Base-by-base conservation (phyloP, 2,888 invertebrate species). In the Amphiduros pacificus region DNA sequence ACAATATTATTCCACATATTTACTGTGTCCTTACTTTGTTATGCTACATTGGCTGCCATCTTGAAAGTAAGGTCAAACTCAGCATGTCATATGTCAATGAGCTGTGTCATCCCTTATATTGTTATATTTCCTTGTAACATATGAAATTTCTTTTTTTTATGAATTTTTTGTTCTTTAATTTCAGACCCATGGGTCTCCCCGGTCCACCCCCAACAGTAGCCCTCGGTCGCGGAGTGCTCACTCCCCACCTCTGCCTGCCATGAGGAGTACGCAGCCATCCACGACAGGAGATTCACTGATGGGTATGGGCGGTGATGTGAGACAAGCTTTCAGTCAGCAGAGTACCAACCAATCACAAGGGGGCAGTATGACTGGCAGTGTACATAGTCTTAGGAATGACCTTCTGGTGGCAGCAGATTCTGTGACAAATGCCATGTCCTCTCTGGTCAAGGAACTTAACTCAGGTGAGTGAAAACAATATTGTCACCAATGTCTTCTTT, bases 381-480 rank as follows among this genome's bases (percentile, higher is more conserved):
- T 74, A 5, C 69, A 74, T 44, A 74, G 74, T 64, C 67, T 82
- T 49, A 70, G 80, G n/a, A 80, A 92, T 78, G 94, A 95, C 84
- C 87, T 98, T 60, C 87, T 97, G 71, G 91, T 92, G 77, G 96
- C 97, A 52, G 97, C 97, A 50, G 97, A 97, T 84, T 95, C 94
- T 29, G 96, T 98, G 72, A 96, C 97, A 65, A 93, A 93, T 84
- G 97, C 97, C 66, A 97, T 98, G 95, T 94, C 95, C 36, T 93
- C 94, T 28, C 88, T 98, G 73, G 97, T 98, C 73, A 88, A 93
- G 82, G 97, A 98, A 86, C 88, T 97, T 59, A 95, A 96, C 84
- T 92, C 93, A 86, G 77, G 76, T 74, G 31, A 31, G 66, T 55
- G 14, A 6, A n/a, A n/a, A n/a, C n/a, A n/a, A n/a, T n/a, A n/a